Evolutionary conservation across 2,888 invertebrate species (phyloP), one percentile per base, ranked within the genome.

Genomic region (Cephus rjabovi): DNA sequence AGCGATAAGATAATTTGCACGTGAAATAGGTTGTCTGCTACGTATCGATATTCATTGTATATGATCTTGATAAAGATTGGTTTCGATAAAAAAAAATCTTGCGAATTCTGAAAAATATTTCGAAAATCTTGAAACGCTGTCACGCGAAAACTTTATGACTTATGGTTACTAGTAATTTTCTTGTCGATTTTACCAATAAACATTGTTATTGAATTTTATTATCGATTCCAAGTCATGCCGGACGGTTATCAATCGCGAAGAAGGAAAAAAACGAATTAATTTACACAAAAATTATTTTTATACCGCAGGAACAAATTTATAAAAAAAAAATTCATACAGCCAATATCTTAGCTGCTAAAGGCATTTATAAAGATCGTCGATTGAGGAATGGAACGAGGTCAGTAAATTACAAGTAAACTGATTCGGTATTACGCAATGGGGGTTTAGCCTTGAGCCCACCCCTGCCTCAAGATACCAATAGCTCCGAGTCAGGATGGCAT

Each of bases 361-460:
- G 23, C 15, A 56, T 2, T 23, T 23, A 23, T 23, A 23, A 56
- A 23, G 56, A 9, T 23, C 9, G 9, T 23, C 23, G 56, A 56
- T 56, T 56, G 34, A 12, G 23, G 34, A 34, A 77, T 6, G n/a
- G 12, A 12, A 73, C 23, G 68, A 74, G 70, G 78, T 73, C 71
- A 80, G 76, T 74, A 78, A 82, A 82, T 81, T 82, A 78, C 79
- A 74, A 81, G 73, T 81, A 82, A 82, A 74, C 78, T 79, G 78
- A 79, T 37, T 74, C 76, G 73, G 78, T 79, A 74, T 76, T 35
- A 75, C 79, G 77, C 80, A 82, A 80, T 78, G 76, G 77, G 79
- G 76, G 77, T 77, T 79, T 68, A 74, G 34, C 76, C 78, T 76
- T 75, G 78, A 73, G 69, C 73, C 75, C 68, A 75, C 33, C 33